A percentile compares a stretch with the other conserved stretches of the same genome.
These are phyloP conservation scores for Lottia scabra DNA, from an alignment of 2,888 invertebrate genomes.

Conservation along the genomic window DNA sequence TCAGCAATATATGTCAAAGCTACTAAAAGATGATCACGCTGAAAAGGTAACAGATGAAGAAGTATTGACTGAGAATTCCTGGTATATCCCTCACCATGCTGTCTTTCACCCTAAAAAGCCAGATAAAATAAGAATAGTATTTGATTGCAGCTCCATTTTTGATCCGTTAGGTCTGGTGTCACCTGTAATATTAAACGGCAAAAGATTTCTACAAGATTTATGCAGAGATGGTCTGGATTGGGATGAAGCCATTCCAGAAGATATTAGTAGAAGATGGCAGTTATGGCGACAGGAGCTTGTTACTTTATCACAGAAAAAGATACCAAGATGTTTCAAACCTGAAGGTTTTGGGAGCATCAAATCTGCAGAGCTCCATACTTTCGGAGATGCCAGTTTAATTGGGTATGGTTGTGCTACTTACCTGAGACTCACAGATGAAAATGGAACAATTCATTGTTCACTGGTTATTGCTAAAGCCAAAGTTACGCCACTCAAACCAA, in stretches of 20 bases:
- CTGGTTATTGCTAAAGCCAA: not conserved
- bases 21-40: no score
- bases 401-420: slow-evolving; percentile 1
- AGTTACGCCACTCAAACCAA: not conserved
- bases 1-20: no score
- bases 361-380: slow-evolving; percentile 5
- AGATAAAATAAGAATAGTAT: slow-evolving; percentile 4
- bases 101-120: no score
- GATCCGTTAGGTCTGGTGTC: not conserved
- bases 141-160: slow-evolving; percentile 27
- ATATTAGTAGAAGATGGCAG: not conserved
- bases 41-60: no score
- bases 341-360: not conserved
- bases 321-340: not conserved
- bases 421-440: no score
- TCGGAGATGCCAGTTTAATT: not conserved
- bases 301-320: no score
- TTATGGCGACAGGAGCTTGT: not conserved
- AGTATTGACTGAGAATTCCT: no score
- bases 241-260: slow-evolving; percentile 29
- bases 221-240: slow-evolving; percentile 17
- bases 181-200: not conserved
- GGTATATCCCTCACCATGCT: no score
- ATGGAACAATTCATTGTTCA: not conserved
- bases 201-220: not conserved